phyloP scores from a whole-genome alignment of 2,888 invertebrate species.

The Heliconius aoede region DNA sequence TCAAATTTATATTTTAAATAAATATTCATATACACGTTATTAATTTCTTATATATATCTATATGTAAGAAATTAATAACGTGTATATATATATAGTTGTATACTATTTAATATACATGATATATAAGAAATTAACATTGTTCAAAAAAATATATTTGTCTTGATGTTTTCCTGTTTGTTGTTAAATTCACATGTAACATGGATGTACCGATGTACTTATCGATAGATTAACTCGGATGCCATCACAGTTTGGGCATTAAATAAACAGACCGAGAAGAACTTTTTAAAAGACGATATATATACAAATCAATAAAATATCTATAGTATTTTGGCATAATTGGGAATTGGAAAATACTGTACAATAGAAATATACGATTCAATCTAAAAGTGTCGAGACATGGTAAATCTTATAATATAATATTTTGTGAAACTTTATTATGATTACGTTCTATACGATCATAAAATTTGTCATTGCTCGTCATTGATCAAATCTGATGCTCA shows the following conservation, averaged over 20 bases:
- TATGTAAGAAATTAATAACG: no score
- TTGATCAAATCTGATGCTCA: conserved; percentile 62
- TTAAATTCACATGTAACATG: not conserved
- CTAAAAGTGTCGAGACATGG: not conserved
- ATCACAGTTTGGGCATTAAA: not conserved
- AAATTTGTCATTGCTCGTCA: conserved; percentile 54
- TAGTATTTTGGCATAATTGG: not conserved
- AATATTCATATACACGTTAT: no score
- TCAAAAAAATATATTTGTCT: not conserved
- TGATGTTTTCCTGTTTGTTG: not conserved
- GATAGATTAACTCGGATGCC: not conserved
- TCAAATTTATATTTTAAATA: no score
- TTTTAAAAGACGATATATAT: not conserved
- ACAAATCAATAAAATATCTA: not conserved
- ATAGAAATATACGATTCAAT: conserved; percentile 9
- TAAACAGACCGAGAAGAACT: not conserved
- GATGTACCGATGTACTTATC: no score
- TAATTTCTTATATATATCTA: no score
- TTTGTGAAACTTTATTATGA: conserved; percentile 47
- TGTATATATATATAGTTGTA: no score
- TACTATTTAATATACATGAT: no score
- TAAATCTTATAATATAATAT: conserved; percentile 30
- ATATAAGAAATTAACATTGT: no score
- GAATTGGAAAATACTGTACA: not conserved
- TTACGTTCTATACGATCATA: conserved; percentile 54